Evolutionary conservation across 2,797 vertebrate genomes (phyloP), one percentile per base, ranked within the genome.

Genomic region (Enteromius fasciolatus): DNA sequence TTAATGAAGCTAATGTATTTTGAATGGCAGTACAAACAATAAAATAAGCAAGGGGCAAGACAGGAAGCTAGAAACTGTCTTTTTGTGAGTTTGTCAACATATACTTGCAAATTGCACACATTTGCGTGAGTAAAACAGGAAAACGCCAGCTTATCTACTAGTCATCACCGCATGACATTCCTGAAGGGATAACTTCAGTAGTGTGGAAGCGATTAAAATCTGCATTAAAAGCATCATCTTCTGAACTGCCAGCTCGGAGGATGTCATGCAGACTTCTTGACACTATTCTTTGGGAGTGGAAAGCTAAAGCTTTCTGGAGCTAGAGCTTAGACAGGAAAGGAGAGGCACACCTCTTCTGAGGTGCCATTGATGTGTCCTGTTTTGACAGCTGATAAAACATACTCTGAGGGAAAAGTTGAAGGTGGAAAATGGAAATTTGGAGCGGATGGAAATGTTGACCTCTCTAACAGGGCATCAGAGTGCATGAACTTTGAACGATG

Each of bases 1-100:
- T 84, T 86, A 87, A 80, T 87, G 63, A 78, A 85, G 80, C 79
- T 72, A 82, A 78, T 79, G 68, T 41, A 64, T 87, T 78, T 77
- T 79, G 69, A 87, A 84, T 79, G 69, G 63, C 73, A 82, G 36
- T 10, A 41, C 61, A 46, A 61, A 67, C 70, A 67, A 72, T 57
- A 73, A 78, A 80, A 72, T 61, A 69, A 79, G 57, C 39, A 79
- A 84, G 20, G 36, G 20, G 31, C 48, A 52, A 66, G 44, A 75
- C 25, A 64, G 57, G 39, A 77, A n/a, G 41, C 28, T 74, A 54
- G 46, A 75, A 70, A 31, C 12, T 31, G 31, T 69, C 14, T 18
- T 25, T 74, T 82, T 73, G 75, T 73, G 70, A 54, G 17, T 77
- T 77, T 70, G 50, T 33, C 33, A 52, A 44, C 33, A 69, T 10